phyloP scores from a whole-genome alignment of 2,888 invertebrate genomes.

The Leucophenga montana region DNA sequence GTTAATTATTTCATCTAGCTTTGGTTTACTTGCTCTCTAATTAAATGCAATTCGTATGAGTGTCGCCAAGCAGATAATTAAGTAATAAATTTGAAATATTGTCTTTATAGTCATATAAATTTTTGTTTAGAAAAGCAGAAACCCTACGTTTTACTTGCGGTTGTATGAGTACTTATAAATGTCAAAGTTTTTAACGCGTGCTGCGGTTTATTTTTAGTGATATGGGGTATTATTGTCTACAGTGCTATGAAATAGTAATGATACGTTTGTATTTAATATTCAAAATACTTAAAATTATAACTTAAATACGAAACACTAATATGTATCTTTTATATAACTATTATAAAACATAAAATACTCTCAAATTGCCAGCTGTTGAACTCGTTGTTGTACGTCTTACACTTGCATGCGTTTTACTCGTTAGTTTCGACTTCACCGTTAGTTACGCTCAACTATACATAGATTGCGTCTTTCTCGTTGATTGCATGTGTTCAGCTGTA shows the following conservation, averaged over 20 bases:
- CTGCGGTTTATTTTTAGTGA: slow-evolving; percentile 44
- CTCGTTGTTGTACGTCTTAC: no score
- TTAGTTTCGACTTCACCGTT: no score
- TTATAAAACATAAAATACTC: no score
- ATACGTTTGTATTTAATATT: neutral
- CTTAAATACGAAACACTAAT: neutral
- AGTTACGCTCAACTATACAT: no score
- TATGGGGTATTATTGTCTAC: slow-evolving; percentile 25
- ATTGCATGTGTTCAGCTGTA: no score
- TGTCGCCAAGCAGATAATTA: slow-evolving; percentile 43
- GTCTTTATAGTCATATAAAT: slow-evolving; percentile 20
- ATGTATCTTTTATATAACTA: no score
- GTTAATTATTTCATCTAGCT: neutral
- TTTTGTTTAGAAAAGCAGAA: slow-evolving; percentile 46
- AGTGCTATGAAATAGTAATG: neutral
- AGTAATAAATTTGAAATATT: slow-evolving; percentile 45
- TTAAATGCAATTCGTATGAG: slow-evolving; percentile 19
- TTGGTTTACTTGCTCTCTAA: no score
- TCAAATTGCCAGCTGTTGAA: no score
- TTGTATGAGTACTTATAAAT: slow-evolving; percentile 39
- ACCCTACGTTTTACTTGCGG: slow-evolving; percentile 24
- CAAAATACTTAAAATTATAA: neutral
- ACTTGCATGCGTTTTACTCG: no score
- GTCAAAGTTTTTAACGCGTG: slow-evolving; percentile 48
- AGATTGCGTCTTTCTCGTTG: no score